A percentile compares a stretch with the other conserved stretches of the same genome.
phyloP scores from a whole-genome alignment of 2,797 vertebrate species.

The Scyliorhinus canicula region DNA sequence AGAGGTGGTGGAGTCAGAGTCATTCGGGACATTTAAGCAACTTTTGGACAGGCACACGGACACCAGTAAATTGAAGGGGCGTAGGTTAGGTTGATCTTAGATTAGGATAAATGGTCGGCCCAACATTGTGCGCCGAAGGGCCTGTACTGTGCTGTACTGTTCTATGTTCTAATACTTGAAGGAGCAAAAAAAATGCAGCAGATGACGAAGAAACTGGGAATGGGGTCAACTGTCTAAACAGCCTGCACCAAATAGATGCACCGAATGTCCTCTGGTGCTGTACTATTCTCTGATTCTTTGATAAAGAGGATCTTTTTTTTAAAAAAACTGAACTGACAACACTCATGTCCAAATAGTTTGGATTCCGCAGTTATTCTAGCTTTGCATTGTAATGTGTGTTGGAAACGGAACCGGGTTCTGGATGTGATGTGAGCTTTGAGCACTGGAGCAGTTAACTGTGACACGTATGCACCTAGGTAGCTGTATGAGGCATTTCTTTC shows the following conservation, averaged over 20 bases:
- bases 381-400: not conserved
- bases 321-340: not conserved
- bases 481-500: slow-evolving; percentile 13
- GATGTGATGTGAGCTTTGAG: not conserved
- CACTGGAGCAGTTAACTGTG: not conserved
- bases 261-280: not conserved
- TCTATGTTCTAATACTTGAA: not conserved
- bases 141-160: too few species aligned
- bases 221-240: not conserved
- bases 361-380: not conserved
- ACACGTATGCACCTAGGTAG: not conserved
- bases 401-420: not conserved
- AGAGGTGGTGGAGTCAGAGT: too few species aligned
- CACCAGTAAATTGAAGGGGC: too few species aligned
- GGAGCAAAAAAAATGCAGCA: not conserved
- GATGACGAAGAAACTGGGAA: not conserved
- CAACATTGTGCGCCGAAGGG: too few species aligned
- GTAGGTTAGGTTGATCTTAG: too few species aligned
- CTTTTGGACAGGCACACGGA: too few species aligned
- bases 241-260: not conserved
- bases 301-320: not conserved
- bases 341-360: not conserved
- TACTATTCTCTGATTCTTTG: not conserved
- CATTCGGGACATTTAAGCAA: too few species aligned
- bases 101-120: too few species aligned